These are phyloP conservation scores for Anagyrus pseudococci DNA, from an alignment of 2,888 invertebrate genomes.

Conservation along the genomic window DNA sequence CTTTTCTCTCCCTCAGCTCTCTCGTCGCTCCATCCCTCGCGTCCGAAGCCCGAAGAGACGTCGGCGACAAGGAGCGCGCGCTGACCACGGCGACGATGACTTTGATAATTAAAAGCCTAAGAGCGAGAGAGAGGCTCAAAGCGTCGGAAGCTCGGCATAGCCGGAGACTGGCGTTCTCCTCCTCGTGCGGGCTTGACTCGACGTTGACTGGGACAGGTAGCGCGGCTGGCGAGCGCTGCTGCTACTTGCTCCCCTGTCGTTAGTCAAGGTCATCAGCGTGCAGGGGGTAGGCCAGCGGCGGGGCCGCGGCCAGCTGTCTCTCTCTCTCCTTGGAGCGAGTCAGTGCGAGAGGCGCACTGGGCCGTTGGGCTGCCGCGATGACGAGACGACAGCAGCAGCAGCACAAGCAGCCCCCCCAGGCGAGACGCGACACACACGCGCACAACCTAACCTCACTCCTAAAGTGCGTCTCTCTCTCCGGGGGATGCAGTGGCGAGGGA, in stretches of 20 bases:
- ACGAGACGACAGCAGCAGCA: too few species aligned
- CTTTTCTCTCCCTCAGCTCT: too few species aligned
- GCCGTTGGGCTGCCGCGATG: too few species aligned
- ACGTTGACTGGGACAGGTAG: background rate
- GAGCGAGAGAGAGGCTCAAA: too few species aligned
- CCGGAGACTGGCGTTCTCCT: too few species aligned
- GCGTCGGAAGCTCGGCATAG: background rate
- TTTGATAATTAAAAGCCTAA: too few species aligned
- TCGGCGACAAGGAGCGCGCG: too few species aligned
- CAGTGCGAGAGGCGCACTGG: too few species aligned
- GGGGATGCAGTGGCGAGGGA: background rate
- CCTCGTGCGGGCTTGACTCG: too few species aligned
- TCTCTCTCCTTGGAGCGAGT: too few species aligned
- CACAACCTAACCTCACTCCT: conserved; percentile 5
- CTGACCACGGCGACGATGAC: background rate
- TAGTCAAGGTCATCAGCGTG: conserved; percentile 3
- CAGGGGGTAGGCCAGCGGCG: background rate
- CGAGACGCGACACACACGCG: background rate
- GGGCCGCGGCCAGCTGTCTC: too few species aligned
- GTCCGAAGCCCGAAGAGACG: background rate
- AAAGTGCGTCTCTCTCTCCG: background rate
- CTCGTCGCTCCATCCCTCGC: background rate
- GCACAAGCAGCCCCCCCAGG: too few species aligned
- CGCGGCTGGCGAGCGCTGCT: background rate
- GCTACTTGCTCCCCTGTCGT: background rate